Percentiles rank a stretch among this genome's conserved stretches.
These are phyloP conservation scores for Zaprionus vittiger DNA, from an alignment of 1,140 invertebrate species.

Conservation along the genomic window DNA sequence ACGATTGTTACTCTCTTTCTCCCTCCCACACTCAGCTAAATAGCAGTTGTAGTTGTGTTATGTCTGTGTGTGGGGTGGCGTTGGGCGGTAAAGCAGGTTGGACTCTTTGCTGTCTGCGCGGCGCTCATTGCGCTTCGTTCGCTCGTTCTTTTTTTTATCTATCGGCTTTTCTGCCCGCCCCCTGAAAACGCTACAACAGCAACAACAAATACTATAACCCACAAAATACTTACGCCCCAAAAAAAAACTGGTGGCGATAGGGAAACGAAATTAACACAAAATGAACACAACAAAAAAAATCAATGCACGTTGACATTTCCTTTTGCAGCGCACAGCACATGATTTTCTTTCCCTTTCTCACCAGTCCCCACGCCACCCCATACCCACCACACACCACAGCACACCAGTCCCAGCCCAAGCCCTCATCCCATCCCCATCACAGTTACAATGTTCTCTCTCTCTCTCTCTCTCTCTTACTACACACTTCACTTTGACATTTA, in stretches of 20 bases:
- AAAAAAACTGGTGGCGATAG: constrained; percentile 16
- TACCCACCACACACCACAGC: not conserved
- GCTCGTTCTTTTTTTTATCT: constrained; percentile 35
- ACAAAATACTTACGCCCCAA: constrained; percentile 48
- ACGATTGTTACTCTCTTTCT: constrained; percentile 14
- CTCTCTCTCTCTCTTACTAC: constrained; percentile 14
- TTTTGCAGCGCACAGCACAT: constrained; percentile 32
- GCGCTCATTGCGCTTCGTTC: constrained; percentile 42
- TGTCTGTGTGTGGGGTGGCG: not conserved
- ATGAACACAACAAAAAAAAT: constrained; percentile 34
- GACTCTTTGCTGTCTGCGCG: constrained; percentile 28
- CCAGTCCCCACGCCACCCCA: not conserved
- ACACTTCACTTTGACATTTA: constrained; percentile 62
- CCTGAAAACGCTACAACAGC: constrained; percentile 27
- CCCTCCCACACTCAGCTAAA: not conserved
- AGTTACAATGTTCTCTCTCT: not conserved
- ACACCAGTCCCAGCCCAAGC: not conserved
- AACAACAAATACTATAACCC: constrained; percentile 42
- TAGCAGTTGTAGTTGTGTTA: not conserved
- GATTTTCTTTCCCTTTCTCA: constrained; percentile 33
- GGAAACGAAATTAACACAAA: constrained; percentile 20
- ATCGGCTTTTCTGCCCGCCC: constrained; percentile 45
- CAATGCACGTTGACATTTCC: constrained; percentile 58
- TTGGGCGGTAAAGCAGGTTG: not conserved
- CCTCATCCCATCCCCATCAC: not conserved